phyloP scores from a whole-genome alignment of 2,113 vertebrate genomes.

The Meleagris gallopavo region DNA sequence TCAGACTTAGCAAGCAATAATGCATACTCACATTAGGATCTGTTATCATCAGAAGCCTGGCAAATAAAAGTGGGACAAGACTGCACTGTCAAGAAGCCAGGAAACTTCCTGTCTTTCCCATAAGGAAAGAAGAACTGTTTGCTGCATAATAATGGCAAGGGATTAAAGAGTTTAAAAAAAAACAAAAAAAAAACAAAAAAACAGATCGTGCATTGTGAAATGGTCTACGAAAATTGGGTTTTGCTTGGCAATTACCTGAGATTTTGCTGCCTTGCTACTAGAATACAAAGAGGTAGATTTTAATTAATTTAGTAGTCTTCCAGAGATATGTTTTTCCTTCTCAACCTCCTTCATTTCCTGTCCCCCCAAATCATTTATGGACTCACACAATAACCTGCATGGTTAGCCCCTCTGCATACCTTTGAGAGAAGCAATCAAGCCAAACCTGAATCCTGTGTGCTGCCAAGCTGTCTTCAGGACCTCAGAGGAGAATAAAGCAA shows the following conservation, averaged over 20 bases:
- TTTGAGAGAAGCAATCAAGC: constrained; percentile 29
- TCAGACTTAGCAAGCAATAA: neutral
- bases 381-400: neutral
- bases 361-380: neutral
- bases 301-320: constrained; percentile 41
- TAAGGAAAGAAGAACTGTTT: neutral
- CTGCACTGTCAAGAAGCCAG: neutral
- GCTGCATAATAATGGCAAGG: neutral
- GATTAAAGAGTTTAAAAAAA: constrained; percentile 38
- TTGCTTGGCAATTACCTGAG: neutral
- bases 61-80: neutral
- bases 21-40: neutral
- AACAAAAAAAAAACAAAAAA: constrained; percentile 11
- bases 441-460: neutral
- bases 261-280: constrained; percentile 28
- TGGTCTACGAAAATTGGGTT: constrained; percentile 40
- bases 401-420: neutral
- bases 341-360: neutral
- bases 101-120: neutral
- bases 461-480: neutral
- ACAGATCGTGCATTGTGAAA: neutral
- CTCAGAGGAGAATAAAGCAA: neutral
- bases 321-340: neutral
- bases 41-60: neutral
- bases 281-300: constrained; percentile 16